Conservation (phyloP, 2,797 vertebrate genomes). For the Coracias cyanogaster region DNA sequence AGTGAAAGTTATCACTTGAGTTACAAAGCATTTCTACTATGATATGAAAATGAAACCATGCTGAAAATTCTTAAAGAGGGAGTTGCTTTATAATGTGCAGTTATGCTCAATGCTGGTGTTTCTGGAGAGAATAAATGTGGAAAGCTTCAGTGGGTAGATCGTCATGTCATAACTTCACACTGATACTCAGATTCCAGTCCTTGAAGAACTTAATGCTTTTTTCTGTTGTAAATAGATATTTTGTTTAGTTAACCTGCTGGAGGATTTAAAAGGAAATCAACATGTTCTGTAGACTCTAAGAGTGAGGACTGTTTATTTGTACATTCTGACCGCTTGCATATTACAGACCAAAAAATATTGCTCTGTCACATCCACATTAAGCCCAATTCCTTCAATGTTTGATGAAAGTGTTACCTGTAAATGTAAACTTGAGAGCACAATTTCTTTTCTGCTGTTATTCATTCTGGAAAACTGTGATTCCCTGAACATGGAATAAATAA, state of each 20-base stretch:
- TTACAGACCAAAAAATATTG: background rate
- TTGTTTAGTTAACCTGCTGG: slow-evolving; percentile 24
- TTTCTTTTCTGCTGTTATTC: background rate
- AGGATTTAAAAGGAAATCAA: slow-evolving; percentile 22
- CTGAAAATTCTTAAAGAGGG: background rate
- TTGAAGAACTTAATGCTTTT: background rate
- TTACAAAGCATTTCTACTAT: background rate
- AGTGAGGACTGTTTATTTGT: slow-evolving; percentile 27
- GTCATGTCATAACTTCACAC: background rate
- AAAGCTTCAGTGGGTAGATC: background rate
- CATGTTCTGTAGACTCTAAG: background rate
- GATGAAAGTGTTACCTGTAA: background rate
- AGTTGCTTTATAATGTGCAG: background rate
- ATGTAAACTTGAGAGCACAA: background rate
- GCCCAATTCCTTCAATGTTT: background rate
- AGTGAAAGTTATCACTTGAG: background rate
- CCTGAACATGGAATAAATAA: background rate
- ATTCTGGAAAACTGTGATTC: background rate
- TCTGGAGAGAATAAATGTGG: background rate
- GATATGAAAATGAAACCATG: background rate
- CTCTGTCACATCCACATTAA: background rate
- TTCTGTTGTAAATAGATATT: slow-evolving; percentile 8
- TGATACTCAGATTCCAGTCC: background rate
- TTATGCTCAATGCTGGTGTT: background rate
- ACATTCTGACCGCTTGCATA: background rate